Evolutionary conservation across 2,797 vertebrate species (phyloP).

Genomic region (Enteromius fasciolatus): DNA sequence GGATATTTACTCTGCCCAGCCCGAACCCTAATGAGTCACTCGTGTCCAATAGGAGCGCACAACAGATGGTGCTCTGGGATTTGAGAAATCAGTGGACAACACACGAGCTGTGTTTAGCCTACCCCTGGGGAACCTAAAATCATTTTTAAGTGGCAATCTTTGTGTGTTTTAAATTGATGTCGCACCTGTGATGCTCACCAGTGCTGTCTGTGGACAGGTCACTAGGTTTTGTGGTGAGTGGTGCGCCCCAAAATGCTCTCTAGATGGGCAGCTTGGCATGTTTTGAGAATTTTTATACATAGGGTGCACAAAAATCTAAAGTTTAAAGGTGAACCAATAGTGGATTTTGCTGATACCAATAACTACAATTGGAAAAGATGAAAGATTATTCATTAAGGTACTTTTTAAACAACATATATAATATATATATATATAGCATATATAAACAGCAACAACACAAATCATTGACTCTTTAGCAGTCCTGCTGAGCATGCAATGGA

Average conservation of each 20-base stretch:
- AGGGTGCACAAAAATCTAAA: not conserved
- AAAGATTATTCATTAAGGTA: not conserved
- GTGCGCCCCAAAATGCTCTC: not conserved
- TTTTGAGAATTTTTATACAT: too few species aligned
- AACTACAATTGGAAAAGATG: not conserved
- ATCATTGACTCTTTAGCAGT: too few species aligned
- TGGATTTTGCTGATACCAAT: not conserved
- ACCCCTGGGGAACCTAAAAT: not conserved
- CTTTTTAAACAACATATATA: not conserved
- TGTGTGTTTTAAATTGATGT: not conserved
- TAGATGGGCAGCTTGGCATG: conserved; percentile 36
- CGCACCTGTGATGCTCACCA: not conserved
- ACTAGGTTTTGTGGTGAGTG: not conserved
- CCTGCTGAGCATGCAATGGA: not conserved
- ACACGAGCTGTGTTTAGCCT: not conserved
- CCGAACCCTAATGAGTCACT: not conserved
- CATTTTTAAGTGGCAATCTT: not conserved
- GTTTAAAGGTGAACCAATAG: not conserved
- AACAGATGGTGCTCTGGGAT: not conserved
- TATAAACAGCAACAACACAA: not conserved
- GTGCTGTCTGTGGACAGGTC: too few species aligned
- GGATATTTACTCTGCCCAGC: conserved; percentile 21
- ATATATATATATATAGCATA: too few species aligned
- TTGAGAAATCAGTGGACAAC: not conserved
- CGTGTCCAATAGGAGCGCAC: not conserved